Conservation (phyloP, 2,113 vertebrate genomes). For the Albula glossodonta region DNA sequence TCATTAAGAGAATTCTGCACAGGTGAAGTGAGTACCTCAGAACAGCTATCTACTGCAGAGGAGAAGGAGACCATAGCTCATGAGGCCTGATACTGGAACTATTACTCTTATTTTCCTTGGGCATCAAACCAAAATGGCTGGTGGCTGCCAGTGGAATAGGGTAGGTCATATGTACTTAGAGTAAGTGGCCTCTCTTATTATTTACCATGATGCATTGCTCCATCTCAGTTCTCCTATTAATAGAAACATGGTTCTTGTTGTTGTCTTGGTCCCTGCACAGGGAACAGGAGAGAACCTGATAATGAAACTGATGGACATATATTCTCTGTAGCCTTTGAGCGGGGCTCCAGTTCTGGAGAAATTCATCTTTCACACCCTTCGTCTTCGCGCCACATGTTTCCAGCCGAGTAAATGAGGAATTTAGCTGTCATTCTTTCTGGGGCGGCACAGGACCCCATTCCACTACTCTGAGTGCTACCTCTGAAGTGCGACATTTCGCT, state of each 20-base stretch:
- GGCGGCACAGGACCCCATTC: conserved; percentile 53
- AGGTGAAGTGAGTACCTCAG: not conserved
- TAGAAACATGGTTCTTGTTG: not conserved
- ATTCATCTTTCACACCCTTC: conserved; percentile 68
- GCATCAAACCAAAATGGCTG: not conserved
- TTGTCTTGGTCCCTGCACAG: not conserved
- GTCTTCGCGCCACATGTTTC: conserved; percentile 60
- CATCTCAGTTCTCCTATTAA: not conserved
- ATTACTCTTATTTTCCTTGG: conserved; percentile 21
- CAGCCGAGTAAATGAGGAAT: conserved; percentile 62
- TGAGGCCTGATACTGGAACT: not conserved
- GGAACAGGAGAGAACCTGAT: not conserved
- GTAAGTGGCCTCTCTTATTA: conserved; percentile 1
- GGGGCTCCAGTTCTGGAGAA: conserved; percentile 50
- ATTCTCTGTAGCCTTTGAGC: conserved; percentile 42
- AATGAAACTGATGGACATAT: not conserved
- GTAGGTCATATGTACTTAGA: not conserved
- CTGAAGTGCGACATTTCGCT: conserved; percentile 66
- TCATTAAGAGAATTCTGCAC: not conserved
- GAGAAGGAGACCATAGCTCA: not conserved
- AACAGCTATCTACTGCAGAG: not conserved
- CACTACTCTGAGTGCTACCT: conserved; percentile 49
- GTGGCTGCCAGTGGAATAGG: not conserved
- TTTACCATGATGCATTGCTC: not conserved
- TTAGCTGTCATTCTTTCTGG: conserved; percentile 67